Conservation (phyloP, 2,888 invertebrate species). For the Phragmatobia fuliginosa region DNA sequence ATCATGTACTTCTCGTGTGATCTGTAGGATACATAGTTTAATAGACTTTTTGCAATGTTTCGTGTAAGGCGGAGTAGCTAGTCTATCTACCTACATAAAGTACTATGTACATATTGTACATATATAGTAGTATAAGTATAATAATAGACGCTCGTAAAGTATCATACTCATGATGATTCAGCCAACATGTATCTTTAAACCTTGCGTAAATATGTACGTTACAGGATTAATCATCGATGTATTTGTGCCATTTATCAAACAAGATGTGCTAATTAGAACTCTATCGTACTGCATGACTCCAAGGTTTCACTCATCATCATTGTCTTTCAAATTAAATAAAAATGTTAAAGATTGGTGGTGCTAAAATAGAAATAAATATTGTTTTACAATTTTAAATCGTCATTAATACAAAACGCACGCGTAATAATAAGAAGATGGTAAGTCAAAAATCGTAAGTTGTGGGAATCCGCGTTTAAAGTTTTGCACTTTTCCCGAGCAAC, state of each 20-base stretch:
- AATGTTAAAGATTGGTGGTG: neutral
- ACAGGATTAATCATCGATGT: neutral
- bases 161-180: neutral
- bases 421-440: too few relatives aligned
- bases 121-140: too few relatives aligned
- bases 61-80: too few relatives aligned
- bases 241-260: neutral
- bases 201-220: neutral
- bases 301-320: too few relatives aligned
- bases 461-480: too few relatives aligned
- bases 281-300: neutral
- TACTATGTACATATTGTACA: too few relatives aligned
- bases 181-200: neutral
- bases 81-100: too few relatives aligned
- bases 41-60: neutral
- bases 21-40: neutral
- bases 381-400: neutral
- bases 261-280: neutral
- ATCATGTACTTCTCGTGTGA: conserved; percentile 38
- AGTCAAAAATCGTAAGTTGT: too few relatives aligned
- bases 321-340: too few relatives aligned
- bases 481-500: too few relatives aligned
- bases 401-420: neutral
- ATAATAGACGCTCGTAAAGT: neutral
- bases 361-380: neutral